Percentiles rank a stretch among this genome's conserved stretches.
Evolutionary conservation across 2,888 invertebrate genomes (phyloP).

Genomic region (Blera fallax): DNA sequence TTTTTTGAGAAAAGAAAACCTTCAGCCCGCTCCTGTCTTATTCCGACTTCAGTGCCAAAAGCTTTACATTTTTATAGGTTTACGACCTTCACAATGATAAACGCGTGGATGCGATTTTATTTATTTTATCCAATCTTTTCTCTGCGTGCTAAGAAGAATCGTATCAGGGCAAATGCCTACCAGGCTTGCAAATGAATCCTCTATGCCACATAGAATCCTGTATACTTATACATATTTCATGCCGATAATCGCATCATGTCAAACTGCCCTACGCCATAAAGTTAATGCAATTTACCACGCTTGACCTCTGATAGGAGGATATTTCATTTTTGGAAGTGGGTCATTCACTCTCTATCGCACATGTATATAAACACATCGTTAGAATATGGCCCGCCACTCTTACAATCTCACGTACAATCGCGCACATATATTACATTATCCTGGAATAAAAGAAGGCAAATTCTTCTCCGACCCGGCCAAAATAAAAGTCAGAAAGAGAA

Average conservation of each 20-base stretch:
- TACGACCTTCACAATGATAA: constrained; percentile 64
- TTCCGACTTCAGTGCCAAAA: background rate
- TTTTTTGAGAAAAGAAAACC: background rate
- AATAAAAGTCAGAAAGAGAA: constrained; percentile 1
- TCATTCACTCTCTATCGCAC: constrained; percentile 15
- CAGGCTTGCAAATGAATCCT: constrained; percentile 45
- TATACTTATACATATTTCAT: constrained; percentile 53
- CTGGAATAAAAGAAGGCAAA: constrained; percentile 42
- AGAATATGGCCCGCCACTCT: background rate
- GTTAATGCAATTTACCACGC: constrained; percentile 65
- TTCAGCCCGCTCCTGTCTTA: background rate
- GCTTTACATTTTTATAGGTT: constrained; percentile 53
- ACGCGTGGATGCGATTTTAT: constrained; percentile 57
- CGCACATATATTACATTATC: constrained; percentile 8
- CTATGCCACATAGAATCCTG: background rate
- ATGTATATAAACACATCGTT: constrained; percentile 10
- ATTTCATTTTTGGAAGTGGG: constrained; percentile 7
- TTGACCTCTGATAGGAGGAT: constrained; percentile 50
- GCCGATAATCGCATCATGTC: constrained; percentile 67
- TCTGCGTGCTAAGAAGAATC: constrained; percentile 1
- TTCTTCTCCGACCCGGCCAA: background rate
- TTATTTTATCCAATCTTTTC: constrained; percentile 48
- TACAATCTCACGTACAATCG: constrained; percentile 3
- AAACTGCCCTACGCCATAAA: constrained; percentile 59
- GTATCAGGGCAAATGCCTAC: constrained; percentile 18